A percentile compares a stretch with the other conserved stretches of the same genome.
Conservation (phyloP, 37 sponge, comb jelly and placozoan genomes). For the Chondrosia reniformis region DNA sequence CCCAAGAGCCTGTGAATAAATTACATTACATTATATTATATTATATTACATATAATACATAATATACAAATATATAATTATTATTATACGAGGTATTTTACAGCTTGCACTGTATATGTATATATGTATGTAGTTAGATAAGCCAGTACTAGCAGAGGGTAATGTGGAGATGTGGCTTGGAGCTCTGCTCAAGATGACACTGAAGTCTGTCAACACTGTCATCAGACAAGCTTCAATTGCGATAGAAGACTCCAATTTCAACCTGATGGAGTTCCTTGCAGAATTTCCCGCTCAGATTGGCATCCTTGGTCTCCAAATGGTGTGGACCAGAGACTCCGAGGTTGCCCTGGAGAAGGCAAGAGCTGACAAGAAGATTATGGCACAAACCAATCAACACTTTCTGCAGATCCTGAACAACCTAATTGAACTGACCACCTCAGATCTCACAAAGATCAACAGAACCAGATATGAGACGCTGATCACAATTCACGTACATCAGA, state of each 20-base stretch:
- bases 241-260: constrained; percentile 87
- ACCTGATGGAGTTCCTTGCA: constrained; percentile 85
- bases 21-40: too few relatives aligned
- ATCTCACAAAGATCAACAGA: constrained; percentile 87
- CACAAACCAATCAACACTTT: constrained; percentile 75
- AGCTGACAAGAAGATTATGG: constrained; percentile 88
- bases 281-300: constrained; percentile 92
- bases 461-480: constrained; percentile 93
- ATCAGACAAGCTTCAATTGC: constrained; percentile 74
- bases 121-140: constrained; percentile 74
- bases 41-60: too few relatives aligned
- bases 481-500: constrained; percentile 99
- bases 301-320: constrained; percentile 86
- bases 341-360: constrained; percentile 83
- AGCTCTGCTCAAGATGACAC: constrained; percentile 58
- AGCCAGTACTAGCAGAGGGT: constrained; percentile 87
- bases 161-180: constrained; percentile 97
- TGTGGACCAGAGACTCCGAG: constrained; percentile 90
- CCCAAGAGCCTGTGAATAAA: too few relatives aligned
- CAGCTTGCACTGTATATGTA: neutral
- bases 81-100: neutral
- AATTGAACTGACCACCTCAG: constrained; percentile 86
- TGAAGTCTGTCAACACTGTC: constrained; percentile 76
- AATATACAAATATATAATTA: too few relatives aligned
- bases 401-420: constrained; percentile 82